Conservation (phyloP, 2,113 vertebrate species). For the Silurus meridionalis region DNA sequence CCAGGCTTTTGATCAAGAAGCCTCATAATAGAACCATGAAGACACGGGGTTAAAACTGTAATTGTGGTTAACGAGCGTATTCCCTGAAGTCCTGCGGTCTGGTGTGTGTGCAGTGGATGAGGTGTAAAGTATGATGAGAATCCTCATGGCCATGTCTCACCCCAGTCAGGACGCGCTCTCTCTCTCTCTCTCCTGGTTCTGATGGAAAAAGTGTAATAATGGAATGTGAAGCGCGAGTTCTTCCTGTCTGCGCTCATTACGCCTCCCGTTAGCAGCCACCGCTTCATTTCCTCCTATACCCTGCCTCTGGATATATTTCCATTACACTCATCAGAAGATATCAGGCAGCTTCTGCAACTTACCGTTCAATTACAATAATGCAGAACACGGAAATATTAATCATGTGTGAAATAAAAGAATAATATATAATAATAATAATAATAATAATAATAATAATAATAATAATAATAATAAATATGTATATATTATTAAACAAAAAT, state of each 20-base stretch:
- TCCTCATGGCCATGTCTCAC: constrained; percentile 31
- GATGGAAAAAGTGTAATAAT: constrained; percentile 19
- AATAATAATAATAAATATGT: no score
- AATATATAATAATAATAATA: no score
- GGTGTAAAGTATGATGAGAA: not conserved
- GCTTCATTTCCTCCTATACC: constrained; percentile 68
- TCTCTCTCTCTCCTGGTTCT: constrained; percentile 48
- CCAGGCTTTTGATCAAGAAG: not conserved
- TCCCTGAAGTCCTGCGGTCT: not conserved
- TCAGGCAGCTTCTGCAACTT: not conserved
- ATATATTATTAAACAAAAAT: no score
- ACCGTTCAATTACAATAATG: no score
- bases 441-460: no score
- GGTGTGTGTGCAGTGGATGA: constrained; percentile 7
- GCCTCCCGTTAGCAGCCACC: constrained; percentile 60
- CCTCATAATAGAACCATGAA: not conserved
- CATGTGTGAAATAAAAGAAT: no score
- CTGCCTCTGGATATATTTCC: constrained; percentile 64
- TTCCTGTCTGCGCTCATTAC: constrained; percentile 68
- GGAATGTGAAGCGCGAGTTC: constrained; percentile 50
- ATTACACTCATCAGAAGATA: constrained; percentile 65
- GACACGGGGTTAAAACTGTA: not conserved
- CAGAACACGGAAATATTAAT: no score
- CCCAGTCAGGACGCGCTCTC: constrained; percentile 8
- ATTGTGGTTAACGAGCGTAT: constrained; percentile 3